Percentiles rank a stretch among this genome's conserved stretches.
phyloP scores from a whole-genome alignment of 2,113 vertebrate genomes.

The Progne subis region DNA sequence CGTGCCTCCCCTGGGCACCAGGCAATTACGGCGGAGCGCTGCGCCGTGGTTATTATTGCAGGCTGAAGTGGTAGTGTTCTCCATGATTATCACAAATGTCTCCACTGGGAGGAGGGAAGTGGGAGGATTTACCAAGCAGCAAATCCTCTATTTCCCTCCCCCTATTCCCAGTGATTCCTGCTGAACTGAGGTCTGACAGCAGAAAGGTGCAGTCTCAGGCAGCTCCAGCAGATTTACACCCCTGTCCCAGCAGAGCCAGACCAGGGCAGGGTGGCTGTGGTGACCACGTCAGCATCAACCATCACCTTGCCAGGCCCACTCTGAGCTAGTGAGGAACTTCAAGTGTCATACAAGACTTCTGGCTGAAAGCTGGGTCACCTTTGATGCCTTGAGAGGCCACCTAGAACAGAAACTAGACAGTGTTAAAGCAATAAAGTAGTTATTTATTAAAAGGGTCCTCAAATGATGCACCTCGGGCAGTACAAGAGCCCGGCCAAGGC shows the following conservation, averaged over 20 bases:
- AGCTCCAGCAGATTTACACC: background rate
- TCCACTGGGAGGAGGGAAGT: conserved; percentile 20
- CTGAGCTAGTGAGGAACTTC: background rate
- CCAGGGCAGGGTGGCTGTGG: background rate
- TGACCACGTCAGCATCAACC: background rate
- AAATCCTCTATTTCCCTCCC: background rate
- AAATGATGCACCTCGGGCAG: background rate
- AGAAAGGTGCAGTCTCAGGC: background rate
- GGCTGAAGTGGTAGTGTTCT: background rate
- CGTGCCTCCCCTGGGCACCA: conserved; percentile 14
- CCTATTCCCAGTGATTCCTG: background rate
- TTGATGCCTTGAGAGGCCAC: background rate
- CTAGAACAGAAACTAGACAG: background rate
- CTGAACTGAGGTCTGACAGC: background rate
- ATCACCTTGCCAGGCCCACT: background rate
- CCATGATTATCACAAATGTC: conserved; percentile 33
- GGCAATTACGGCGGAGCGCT: background rate
- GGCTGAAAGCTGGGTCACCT: background rate
- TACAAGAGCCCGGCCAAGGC: rapidly evolving
- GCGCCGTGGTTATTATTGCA: background rate
- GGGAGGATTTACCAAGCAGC: conserved; percentile 50
- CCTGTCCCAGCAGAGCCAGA: background rate
- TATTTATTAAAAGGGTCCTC: background rate
- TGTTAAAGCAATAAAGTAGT: background rate
- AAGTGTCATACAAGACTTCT: background rate